Evolutionary conservation across 2,113 vertebrate genomes (phyloP).

Genomic region (Nyctibius bracteatus): DNA sequence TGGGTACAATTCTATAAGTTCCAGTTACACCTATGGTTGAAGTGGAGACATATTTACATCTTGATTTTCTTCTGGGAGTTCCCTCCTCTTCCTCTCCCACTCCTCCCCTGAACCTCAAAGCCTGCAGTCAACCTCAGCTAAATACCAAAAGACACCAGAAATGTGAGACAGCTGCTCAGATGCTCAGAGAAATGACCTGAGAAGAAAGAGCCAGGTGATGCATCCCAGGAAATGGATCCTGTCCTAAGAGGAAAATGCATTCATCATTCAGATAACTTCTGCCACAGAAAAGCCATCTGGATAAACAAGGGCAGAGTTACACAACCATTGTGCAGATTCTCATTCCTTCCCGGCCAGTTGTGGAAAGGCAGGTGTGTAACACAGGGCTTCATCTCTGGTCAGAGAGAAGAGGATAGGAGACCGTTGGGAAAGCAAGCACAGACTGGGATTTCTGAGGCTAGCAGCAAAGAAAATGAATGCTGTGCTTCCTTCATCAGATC

Average conservation of each 20-base stretch:
- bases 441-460: not conserved
- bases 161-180: conserved; percentile 50
- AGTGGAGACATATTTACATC: not conserved
- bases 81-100: not conserved
- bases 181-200: conserved; percentile 46
- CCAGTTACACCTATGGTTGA: conserved; percentile 1
- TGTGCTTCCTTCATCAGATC: not conserved
- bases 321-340: not conserved
- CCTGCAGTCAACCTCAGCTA: not conserved
- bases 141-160: conserved; percentile 15
- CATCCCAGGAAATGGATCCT: conserved; percentile 57
- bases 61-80: not conserved
- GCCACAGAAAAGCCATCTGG: conserved; percentile 58
- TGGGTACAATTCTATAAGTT: not conserved
- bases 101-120: not conserved
- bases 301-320: conserved; percentile 59
- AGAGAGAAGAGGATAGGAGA: not conserved
- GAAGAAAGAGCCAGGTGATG: conserved; percentile 57
- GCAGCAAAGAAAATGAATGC: not conserved
- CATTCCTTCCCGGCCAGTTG: not conserved
- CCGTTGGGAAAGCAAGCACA: not conserved
- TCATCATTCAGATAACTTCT: conserved; percentile 59
- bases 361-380: conserved; percentile 32
- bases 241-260: conserved; percentile 50
- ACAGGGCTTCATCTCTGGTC: not conserved